phyloP scores from a whole-genome alignment of 1,140 invertebrate genomes.

The Rhopalosiphum padi region DNA sequence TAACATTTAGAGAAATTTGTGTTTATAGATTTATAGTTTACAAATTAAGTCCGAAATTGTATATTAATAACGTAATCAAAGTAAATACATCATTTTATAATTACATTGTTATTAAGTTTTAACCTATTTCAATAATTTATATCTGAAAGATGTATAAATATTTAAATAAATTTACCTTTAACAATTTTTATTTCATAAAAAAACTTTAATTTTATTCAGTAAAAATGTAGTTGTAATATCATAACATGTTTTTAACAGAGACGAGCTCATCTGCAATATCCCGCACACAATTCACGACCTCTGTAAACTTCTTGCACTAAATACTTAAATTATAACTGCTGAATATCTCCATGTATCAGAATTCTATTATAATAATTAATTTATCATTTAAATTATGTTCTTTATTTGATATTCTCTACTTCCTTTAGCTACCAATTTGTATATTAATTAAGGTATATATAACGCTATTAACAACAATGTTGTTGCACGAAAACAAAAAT shows the following conservation, averaged over 20 bases:
- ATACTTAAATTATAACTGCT: background rate
- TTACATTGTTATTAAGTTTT: no score
- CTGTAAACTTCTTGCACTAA: background rate
- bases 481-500: background rate
- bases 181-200: background rate
- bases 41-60: no score
- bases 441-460: background rate
- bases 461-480: background rate
- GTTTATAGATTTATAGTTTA: no score
- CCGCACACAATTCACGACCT: background rate
- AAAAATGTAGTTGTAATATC: background rate
- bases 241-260: background rate
- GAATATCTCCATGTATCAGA: background rate
- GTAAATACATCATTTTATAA: no score
- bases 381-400: background rate
- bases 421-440: background rate
- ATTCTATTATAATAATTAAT: background rate
- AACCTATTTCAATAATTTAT: no score
- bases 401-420: background rate
- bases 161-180: background rate
- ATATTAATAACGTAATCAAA: no score
- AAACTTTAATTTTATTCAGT: background rate
- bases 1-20: no score
- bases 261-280: background rate
- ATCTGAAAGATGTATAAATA: no score